A percentile compares a stretch with the other conserved stretches of the same genome.
Conservation (phyloP, 2,888 invertebrate species). For the Gibbula magus region DNA sequence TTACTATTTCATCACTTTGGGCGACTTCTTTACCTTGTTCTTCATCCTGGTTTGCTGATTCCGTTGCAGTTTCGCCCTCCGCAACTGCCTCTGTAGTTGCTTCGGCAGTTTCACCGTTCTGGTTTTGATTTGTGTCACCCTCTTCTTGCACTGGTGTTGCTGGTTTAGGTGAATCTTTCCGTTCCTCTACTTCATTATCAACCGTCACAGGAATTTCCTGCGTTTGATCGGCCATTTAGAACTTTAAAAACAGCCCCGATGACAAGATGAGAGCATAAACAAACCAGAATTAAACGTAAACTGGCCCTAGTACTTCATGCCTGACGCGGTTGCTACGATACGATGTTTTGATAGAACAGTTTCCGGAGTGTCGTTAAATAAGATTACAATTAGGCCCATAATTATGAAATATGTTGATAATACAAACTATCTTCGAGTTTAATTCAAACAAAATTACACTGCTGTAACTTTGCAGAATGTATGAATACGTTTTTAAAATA, state of each 20-base stretch:
- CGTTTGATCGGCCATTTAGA: slow-evolving; percentile 49
- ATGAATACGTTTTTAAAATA: not conserved
- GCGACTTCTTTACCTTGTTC: not conserved
- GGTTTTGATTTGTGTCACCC: slow-evolving; percentile 16
- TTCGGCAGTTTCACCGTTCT: slow-evolving; percentile 18
- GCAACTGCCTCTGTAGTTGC: slow-evolving; percentile 20
- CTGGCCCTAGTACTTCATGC: not conserved
- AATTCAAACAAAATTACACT: too few relatives aligned
- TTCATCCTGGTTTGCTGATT: slow-evolving; percentile 8
- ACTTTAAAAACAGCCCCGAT: not conserved
- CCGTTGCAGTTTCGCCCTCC: slow-evolving; percentile 2
- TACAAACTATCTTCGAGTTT: too few relatives aligned
- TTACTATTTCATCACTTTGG: slow-evolving; percentile 11
- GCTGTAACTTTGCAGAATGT: too few relatives aligned
- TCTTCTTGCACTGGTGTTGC: slow-evolving; percentile 3
- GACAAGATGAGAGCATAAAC: not conserved
- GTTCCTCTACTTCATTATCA: slow-evolving; percentile 6
- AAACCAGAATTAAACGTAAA: not conserved
- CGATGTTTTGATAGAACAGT: slow-evolving; percentile 7
- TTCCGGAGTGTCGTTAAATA: slow-evolving; percentile 3
- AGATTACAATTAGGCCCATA: not conserved
- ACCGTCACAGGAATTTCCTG: slow-evolving; percentile 3
- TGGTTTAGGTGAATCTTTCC: not conserved
- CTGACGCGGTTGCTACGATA: slow-evolving; percentile 32
- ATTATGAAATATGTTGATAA: too few relatives aligned